phyloP scores from a whole-genome alignment of 2,113 vertebrate species.

The Lutjanus erythropterus region DNA sequence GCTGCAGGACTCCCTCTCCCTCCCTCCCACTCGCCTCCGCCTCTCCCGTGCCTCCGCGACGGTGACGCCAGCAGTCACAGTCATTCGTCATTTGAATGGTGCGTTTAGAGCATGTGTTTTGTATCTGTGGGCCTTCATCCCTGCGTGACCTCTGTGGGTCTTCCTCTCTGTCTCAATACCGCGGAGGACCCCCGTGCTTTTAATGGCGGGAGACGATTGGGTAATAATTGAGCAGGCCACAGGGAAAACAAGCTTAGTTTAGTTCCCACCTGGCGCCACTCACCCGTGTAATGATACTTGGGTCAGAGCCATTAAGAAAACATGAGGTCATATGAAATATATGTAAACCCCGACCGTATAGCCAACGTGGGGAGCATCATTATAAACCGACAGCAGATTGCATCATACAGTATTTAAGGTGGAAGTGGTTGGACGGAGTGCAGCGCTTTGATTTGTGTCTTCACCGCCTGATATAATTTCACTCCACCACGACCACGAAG shows the following conservation, averaged over 20 bases:
- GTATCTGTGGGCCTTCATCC: slow-evolving; percentile 18
- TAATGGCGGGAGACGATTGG: slow-evolving; percentile 7
- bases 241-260: slow-evolving; percentile 34
- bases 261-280: slow-evolving; percentile 30
- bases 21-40: not conserved
- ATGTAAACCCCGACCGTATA: slow-evolving; percentile 35
- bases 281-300: slow-evolving; percentile 38
- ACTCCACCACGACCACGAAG: slow-evolving; percentile 10
- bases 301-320: slow-evolving; percentile 50
- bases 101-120: slow-evolving; percentile 28
- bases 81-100: slow-evolving; percentile 46
- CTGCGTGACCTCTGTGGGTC: slow-evolving; percentile 35
- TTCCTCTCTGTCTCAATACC: not conserved
- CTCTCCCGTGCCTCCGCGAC: slow-evolving; percentile 6
- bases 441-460: slow-evolving; percentile 47
- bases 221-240: slow-evolving; percentile 17
- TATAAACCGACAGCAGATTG: slow-evolving; percentile 16
- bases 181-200: not conserved
- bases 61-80: slow-evolving; percentile 21
- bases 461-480: slow-evolving; percentile 10
- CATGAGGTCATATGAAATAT: slow-evolving; percentile 45
- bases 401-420: slow-evolving; percentile 11
- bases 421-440: not conserved
- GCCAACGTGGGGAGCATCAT: not conserved
- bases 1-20: slow-evolving; percentile 57